Base-by-base conservation (phyloP, 92 coral and sea anemone genomes). In the Scolanthus callimorphus region DNA sequence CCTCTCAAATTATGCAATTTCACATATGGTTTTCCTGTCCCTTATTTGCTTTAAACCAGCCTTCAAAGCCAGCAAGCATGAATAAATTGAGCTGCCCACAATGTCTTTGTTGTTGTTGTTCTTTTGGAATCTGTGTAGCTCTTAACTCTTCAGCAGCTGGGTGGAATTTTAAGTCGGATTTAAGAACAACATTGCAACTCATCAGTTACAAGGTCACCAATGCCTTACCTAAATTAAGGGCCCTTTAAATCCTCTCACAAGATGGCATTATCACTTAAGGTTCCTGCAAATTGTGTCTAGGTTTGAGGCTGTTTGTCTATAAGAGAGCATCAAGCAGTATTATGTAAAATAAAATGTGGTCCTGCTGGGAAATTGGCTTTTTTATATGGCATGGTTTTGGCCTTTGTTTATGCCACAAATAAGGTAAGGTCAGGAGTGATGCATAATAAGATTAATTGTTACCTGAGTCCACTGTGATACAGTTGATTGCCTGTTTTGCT, bases 361-460 rank as follows among this genome's bases (percentile, higher is more conserved):
- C 41, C 6, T 34, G 19, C 52, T 46, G 52, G 19, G 8, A 9
- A 46, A 21, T 9, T 21, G 4, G 52, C 52, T 46, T 46, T 19
- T 4, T 20, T 6, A 46, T 46, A 19, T 46, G 4, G 4, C 52
- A 51, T 31, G 39, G 57, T 29, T 24, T 49, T 68, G 56, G 65
- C 57, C 23, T 57, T 15, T 31, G 20, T 68, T 17, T 57, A 50
- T 29, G 24, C 39, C 20, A 31, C 43, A 28, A 27, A 21, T 43
- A 68, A 68, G 75, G 75, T 68, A 57, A 68, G 75, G 75, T 68
- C 75, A 68, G 1, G 41, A 6, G 41, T 6, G 47, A 22, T 20
- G 50, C 51, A 41, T 59, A 37, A 59, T 39, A 34, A 28, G 75
- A 68, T 68, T 58, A 68, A 68, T 55, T 68, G 75, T 68, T 46